phyloP scores from a whole-genome alignment of 1,140 invertebrate genomes.

The Platyura marginata region DNA sequence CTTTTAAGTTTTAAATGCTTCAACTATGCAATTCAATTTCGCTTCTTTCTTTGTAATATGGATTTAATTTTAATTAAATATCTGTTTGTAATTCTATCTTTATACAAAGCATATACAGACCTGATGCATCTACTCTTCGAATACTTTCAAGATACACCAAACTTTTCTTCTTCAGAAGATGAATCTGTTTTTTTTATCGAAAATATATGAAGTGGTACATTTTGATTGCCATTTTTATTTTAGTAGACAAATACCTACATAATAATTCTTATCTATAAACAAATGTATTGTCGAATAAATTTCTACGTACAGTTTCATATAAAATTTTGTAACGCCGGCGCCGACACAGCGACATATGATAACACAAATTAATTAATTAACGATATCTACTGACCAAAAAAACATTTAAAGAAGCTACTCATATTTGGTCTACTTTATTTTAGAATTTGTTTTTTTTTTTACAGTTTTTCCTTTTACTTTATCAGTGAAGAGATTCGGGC shows the following conservation, averaged over 20 bases:
- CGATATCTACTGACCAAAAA: background rate
- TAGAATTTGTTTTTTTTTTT: background rate
- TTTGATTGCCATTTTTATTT: background rate
- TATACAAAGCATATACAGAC: too few relatives aligned
- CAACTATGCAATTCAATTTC: too few relatives aligned
- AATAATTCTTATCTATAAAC: background rate
- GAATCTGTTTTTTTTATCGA: too few relatives aligned
- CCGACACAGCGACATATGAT: background rate
- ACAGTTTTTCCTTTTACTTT: background rate
- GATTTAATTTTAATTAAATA: too few relatives aligned
- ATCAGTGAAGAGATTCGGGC: background rate
- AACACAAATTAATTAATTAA: background rate
- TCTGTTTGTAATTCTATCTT: too few relatives aligned
- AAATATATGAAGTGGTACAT: too few relatives aligned
- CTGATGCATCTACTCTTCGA: too few relatives aligned
- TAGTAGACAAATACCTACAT: background rate
- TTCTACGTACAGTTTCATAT: background rate
- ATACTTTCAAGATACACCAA: too few relatives aligned
- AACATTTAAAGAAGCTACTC: conserved; percentile 4
- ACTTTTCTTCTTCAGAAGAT: too few relatives aligned
- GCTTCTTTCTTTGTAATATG: too few relatives aligned
- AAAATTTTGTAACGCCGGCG: background rate
- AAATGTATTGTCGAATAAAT: background rate
- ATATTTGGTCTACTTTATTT: conserved; percentile 15
- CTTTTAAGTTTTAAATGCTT: too few relatives aligned